Conservation (phyloP, 1,140 invertebrate species). For the Rhopalosiphum padi region DNA sequence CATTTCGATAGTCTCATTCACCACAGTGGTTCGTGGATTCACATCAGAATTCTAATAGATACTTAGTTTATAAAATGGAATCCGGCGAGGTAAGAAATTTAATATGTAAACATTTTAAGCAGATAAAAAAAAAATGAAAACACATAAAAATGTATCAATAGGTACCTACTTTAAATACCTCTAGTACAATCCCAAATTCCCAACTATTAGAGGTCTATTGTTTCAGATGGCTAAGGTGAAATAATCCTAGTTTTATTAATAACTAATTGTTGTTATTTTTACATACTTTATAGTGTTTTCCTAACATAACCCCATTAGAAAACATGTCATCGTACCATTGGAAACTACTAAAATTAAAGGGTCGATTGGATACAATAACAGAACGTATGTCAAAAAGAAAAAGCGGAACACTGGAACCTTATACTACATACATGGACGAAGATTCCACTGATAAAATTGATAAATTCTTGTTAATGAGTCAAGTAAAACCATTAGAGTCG, state of each 20-base stretch:
- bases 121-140: not conserved
- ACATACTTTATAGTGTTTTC: not conserved
- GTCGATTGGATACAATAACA: constrained; percentile 31
- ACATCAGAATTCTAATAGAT: not conserved
- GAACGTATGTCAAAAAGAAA: constrained; percentile 51
- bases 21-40: too few species aligned
- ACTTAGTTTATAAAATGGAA: not conserved
- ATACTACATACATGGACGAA: constrained; percentile 54
- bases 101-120: not conserved
- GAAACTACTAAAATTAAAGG: constrained; percentile 48
- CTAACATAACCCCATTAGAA: not conserved
- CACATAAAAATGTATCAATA: not conserved
- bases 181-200: not conserved
- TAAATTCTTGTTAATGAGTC: constrained; percentile 52
- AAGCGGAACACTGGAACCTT: constrained; percentile 47
- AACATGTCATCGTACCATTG: not conserved
- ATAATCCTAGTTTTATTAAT: not conserved
- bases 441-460: constrained; percentile 56
- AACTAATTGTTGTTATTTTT: not conserved
- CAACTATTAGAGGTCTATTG: not conserved
- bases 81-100: constrained; percentile 29
- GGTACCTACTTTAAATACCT: not conserved
- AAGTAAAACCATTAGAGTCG: constrained; percentile 52
- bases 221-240: not conserved
- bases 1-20: too few species aligned